These are phyloP conservation scores for Magallana gigas DNA, from an alignment of 1,140 invertebrate species.

Conservation along the genomic window DNA sequence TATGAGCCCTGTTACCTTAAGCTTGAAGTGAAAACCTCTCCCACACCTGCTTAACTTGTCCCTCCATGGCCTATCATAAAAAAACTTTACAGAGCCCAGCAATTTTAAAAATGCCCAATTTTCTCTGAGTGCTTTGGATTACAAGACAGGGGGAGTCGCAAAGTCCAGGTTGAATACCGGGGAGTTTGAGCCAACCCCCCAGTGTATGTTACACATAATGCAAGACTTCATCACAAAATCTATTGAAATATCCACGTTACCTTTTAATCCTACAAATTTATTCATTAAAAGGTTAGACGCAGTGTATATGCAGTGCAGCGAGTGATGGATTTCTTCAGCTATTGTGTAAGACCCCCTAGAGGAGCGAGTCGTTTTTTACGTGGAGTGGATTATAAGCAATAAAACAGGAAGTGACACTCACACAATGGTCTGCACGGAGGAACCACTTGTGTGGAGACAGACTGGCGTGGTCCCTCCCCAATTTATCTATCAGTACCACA, in stretches of 20 bases:
- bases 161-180: neutral
- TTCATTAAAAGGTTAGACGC: slow-evolving; percentile 17
- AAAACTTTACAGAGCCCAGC: neutral
- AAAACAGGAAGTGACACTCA: slow-evolving; percentile 20
- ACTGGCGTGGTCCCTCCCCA: neutral
- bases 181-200: neutral
- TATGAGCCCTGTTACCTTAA: neutral
- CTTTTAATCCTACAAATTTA: slow-evolving; percentile 32
- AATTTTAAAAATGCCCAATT: slow-evolving; percentile 15
- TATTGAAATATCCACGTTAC: slow-evolving; percentile 2
- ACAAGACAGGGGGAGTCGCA: neutral
- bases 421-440: neutral
- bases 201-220: slow-evolving; percentile 22
- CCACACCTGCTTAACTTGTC: neutral
- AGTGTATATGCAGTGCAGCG: neutral
- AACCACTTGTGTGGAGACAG: slow-evolving; percentile 11
- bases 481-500: neutral
- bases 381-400: slow-evolving; percentile 13
- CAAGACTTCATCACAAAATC: neutral
- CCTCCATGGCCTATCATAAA: neutral
- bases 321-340: neutral
- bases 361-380: neutral
- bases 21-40: neutral
- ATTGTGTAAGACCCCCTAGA: neutral
- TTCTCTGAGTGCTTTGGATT: slow-evolving; percentile 15